Evolutionary conservation across 2,888 invertebrate genomes (phyloP).

Genomic region (Crematogaster levior): DNA sequence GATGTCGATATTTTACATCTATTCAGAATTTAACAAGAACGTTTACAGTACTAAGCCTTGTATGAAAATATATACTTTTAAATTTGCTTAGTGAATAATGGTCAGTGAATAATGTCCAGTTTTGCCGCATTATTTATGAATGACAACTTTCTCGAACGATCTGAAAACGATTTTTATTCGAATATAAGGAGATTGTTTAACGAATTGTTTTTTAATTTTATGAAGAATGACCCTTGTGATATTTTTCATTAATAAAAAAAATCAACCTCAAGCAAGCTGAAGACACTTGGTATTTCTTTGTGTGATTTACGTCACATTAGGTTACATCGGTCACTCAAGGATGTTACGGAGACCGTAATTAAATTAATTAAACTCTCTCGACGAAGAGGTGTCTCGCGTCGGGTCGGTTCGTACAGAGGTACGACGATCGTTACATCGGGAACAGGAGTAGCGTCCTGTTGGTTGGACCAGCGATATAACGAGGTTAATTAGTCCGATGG

Average conservation of each 20-base stretch:
- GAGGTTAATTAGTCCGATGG: slow-evolving; percentile 70
- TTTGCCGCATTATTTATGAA: not conserved
- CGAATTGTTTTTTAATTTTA: not conserved
- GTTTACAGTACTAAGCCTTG: not conserved
- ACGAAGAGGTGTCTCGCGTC: slow-evolving; percentile 54
- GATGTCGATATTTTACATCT: slow-evolving; percentile 6
- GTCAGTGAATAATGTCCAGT: not conserved
- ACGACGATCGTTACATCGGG: slow-evolving; percentile 55
- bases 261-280: not conserved
- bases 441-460: slow-evolving; percentile 44
- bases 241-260: not conserved
- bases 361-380: slow-evolving; percentile 49
- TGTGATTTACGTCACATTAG: not conserved
- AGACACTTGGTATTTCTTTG: not conserved
- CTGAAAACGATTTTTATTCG: not conserved
- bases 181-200: not conserved
- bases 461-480: slow-evolving; percentile 64
- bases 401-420: slow-evolving; percentile 38
- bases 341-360: slow-evolving; percentile 47
- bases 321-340: slow-evolving; percentile 48
- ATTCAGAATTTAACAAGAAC: not conserved
- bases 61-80: not conserved
- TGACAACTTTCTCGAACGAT: not conserved
- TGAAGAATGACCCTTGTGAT: not conserved
- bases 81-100: not conserved